Conservation (phyloP, 2,113 vertebrate genomes). For the human (Homo sapiens) region DNA sequence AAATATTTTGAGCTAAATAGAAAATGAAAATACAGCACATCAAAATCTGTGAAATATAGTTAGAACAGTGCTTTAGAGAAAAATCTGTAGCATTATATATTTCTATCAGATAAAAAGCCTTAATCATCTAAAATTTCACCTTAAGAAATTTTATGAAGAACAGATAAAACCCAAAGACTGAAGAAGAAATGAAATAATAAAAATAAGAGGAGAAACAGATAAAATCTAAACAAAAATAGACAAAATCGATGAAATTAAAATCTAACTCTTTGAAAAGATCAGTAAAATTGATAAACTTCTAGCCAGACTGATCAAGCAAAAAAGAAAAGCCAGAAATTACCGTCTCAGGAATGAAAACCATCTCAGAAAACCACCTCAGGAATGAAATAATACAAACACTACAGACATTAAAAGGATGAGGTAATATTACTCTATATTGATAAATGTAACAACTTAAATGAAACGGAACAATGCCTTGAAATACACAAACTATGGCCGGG, state of each 20-base stretch:
- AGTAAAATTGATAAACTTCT: neutral
- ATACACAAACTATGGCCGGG: neutral
- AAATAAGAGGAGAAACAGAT: neutral
- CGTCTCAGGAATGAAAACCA: neutral
- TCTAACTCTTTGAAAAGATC: neutral
- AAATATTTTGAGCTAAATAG: neutral
- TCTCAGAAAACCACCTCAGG: neutral
- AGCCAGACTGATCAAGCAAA: neutral
- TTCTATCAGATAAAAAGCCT: neutral
- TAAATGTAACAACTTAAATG: neutral
- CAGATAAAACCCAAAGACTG: neutral
- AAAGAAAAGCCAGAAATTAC: neutral
- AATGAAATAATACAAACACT: neutral
- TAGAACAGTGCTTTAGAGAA: neutral
- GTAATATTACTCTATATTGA: neutral
- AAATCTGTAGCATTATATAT: neutral
- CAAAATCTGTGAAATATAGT: neutral
- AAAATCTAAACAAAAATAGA: neutral
- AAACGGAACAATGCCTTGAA: neutral
- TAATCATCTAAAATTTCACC: neutral
- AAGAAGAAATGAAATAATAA: neutral
- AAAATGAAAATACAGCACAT: neutral
- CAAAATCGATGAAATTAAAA: neutral
- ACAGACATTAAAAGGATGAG: neutral
- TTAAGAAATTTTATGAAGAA: neutral